Conservation (phyloP, 1,140 invertebrate species). For the Phocides pigmalion region DNA sequence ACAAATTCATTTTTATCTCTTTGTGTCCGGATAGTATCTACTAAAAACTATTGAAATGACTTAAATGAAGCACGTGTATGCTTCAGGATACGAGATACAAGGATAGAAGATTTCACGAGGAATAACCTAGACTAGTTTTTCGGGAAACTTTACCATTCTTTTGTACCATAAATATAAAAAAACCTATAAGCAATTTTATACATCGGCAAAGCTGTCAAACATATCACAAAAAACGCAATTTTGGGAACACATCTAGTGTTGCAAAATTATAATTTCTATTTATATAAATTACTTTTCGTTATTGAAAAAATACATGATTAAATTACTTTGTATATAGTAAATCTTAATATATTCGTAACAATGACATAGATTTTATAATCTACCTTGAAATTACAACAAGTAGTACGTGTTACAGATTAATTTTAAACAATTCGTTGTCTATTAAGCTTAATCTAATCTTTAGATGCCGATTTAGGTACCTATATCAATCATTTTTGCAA, state of each 20-base stretch:
- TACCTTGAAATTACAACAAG: conserved; percentile 18
- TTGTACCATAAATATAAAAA: too few species aligned
- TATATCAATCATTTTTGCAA: background rate
- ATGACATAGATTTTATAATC: conserved; percentile 27
- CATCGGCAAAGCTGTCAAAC: too few species aligned
- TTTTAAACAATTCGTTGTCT: background rate
- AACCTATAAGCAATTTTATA: too few species aligned
- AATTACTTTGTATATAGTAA: background rate
- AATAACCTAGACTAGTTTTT: too few species aligned
- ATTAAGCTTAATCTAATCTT: background rate
- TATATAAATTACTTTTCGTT: background rate
- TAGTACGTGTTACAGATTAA: background rate
- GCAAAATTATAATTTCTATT: background rate
- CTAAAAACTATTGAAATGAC: too few species aligned
- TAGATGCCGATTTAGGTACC: background rate
- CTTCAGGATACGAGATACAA: too few species aligned
- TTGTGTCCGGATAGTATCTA: too few species aligned
- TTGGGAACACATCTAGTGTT: background rate
- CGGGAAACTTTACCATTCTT: too few species aligned
- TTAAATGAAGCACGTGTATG: too few species aligned
- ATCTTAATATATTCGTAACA: conserved; percentile 31
- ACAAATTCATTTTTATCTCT: too few species aligned
- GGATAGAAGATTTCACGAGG: too few species aligned
- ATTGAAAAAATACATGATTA: conserved; percentile 16
- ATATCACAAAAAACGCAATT: conserved; percentile 2